Evolutionary conservation across 2,888 invertebrate species (phyloP), one percentile per base, ranked within the genome.

Genomic region (Leptopterna dolabrata): DNA sequence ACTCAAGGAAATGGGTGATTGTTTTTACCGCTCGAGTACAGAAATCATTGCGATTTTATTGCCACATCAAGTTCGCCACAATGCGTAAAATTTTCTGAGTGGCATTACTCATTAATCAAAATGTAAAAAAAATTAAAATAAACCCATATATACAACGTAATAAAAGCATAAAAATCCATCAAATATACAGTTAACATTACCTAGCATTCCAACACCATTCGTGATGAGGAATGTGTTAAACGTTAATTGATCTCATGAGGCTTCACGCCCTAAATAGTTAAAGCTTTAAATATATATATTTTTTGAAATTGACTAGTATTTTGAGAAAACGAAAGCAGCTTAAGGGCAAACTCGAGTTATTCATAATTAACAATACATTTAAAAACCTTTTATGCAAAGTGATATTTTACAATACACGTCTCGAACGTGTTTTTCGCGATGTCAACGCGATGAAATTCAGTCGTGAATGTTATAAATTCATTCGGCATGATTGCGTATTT

Each of bases 241-340:
- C 24, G 6, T 43, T 6, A 27, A 63, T 63, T 27, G 27, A 63
- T 63, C 63, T 27, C 63, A 24, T 6, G 63, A 63, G 63, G 63
- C 63, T 2, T 4, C 0, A 63, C 63, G 63, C 63, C 51, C 11
- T 63, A 63, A 63, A 51, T 51, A 63, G 63, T 63, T 63, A 63
- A 63, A 63, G 63, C 63, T 63, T 63, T 63, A 63, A n/a, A 24
- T 51, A 51, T 51, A 63, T 24, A 6, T 63, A 9, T n/a, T 63
- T 63, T 63, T n/a, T 63, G 24, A 63, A 63, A 19, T 36, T 63
- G 63, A 63, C 63, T 63, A 63, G 63, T 63, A 63, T 24, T 63
- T 63, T 63, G 63, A 63, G 63, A 63, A 63, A 63, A 63, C 63
- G 63, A 63, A n/a, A 63, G 63, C 63, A 63, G 63, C 63, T 51